A percentile compares a stretch with the other conserved stretches of the same genome.
phyloP scores from a whole-genome alignment of 2,888 invertebrate species.

The Iphiclides podalirius region DNA sequence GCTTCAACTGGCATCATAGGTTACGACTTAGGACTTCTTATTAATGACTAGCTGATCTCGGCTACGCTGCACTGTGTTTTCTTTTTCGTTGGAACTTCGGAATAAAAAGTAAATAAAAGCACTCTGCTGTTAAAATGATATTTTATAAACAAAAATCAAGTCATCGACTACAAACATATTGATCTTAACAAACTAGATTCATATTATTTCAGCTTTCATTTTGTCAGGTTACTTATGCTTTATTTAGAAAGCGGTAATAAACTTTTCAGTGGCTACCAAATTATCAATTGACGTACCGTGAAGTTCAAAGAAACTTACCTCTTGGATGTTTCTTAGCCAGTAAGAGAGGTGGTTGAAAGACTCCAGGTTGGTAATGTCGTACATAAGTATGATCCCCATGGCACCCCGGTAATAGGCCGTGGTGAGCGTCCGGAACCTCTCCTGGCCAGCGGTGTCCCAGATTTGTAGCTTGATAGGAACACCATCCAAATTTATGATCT shows the following conservation, averaged over 20 bases:
- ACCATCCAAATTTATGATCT: constrained; percentile 92
- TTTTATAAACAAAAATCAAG: too few relatives aligned
- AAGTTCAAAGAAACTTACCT: constrained; percentile 82
- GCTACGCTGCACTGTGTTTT: too few relatives aligned
- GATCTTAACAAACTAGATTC: too few relatives aligned
- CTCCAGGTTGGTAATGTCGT: constrained; percentile 93
- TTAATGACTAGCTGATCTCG: constrained; percentile 2
- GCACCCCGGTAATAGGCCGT: constrained; percentile 94
- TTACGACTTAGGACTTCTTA: background rate
- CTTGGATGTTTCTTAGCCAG: constrained; percentile 94
- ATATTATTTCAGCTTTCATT: too few relatives aligned
- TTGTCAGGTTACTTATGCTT: too few relatives aligned
- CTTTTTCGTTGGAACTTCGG: too few relatives aligned
- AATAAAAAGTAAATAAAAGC: too few relatives aligned
- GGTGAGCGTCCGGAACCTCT: constrained; percentile 87
- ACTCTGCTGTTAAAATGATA: background rate
- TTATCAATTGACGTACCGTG: too few relatives aligned
- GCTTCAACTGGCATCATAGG: constrained; percentile 18
- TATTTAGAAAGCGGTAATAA: too few relatives aligned
- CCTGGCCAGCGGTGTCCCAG: constrained; percentile 94
- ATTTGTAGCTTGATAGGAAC: constrained; percentile 91
- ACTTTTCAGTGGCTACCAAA: too few relatives aligned
- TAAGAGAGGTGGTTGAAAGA: constrained; percentile 95
- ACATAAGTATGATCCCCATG: constrained; percentile 94
- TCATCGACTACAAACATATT: too few relatives aligned